Percentiles rank a stretch among this genome's conserved stretches.
phyloP scores from a whole-genome alignment of 2,888 invertebrate species.

The Pocota personata region DNA sequence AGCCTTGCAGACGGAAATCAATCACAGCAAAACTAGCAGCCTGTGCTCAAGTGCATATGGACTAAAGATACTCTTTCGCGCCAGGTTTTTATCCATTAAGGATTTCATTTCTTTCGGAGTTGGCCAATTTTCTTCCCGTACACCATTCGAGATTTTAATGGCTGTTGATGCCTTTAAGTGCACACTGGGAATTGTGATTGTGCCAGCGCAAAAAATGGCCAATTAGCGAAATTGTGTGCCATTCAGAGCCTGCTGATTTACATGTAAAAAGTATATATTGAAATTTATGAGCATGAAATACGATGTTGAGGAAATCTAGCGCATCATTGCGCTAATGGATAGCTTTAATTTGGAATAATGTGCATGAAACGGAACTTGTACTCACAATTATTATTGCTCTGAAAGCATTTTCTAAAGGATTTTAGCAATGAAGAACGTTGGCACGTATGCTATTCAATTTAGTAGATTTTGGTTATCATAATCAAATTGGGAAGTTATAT shows the following conservation, averaged over 20 bases:
- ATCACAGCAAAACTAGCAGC: conserved; percentile 69
- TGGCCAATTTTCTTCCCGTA: conserved; percentile 71
- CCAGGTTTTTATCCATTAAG: conserved; percentile 68
- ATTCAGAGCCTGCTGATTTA: conserved; percentile 76
- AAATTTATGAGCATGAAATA: conserved; percentile 52
- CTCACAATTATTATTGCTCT: conserved; percentile 38
- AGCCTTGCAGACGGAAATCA: conserved; percentile 67
- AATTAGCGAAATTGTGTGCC: conserved; percentile 82
- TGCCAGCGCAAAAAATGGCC: conserved; percentile 75
- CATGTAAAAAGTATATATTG: conserved; percentile 44
- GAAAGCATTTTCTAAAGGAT: conserved; percentile 18
- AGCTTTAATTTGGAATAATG: conserved; percentile 50
- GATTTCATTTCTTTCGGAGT: conserved; percentile 68
- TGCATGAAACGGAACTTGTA: conserved; percentile 30
- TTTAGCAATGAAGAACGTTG: neutral
- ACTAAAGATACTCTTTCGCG: conserved; percentile 66
- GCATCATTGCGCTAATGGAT: conserved; percentile 69
- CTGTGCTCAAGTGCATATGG: conserved; percentile 63
- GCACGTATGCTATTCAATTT: too few species aligned
- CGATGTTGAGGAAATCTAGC: conserved; percentile 55
- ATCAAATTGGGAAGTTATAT: too few species aligned
- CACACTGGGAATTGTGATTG: conserved; percentile 66
- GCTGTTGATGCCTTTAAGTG: conserved; percentile 70
- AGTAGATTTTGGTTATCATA: too few species aligned
- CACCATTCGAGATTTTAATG: conserved; percentile 70